Evolutionary conservation across 2,888 invertebrate species (phyloP).

Genomic region (Falcaria lacertinaria): DNA sequence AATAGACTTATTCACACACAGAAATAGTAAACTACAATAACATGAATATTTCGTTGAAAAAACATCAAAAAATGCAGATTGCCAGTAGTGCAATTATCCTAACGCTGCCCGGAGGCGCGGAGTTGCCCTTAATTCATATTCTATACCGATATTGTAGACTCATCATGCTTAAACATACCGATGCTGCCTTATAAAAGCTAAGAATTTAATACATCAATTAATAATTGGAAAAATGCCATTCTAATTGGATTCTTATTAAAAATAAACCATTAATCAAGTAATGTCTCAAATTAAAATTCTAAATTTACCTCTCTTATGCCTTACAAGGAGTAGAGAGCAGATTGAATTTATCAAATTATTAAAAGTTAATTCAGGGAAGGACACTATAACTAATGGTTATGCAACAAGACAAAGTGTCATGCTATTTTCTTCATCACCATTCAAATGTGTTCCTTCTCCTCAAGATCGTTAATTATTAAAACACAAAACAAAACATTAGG

Average conservation of each 20-base stretch:
- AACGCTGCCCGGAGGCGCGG: constrained; percentile 19
- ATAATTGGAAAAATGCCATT: constrained; percentile 52
- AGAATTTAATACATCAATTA: constrained; percentile 58
- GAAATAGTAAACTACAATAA: constrained; percentile 68
- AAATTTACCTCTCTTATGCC: constrained; percentile 59
- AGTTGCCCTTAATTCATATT: constrained; percentile 68
- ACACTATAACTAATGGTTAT: too few species aligned
- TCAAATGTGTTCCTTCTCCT: too few species aligned
- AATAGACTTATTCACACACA: constrained; percentile 69
- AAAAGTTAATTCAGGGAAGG: too few species aligned
- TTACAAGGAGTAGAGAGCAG: constrained; percentile 51
- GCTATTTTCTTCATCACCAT: too few species aligned
- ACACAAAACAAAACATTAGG: too few species aligned
- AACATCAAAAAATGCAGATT: constrained; percentile 73
- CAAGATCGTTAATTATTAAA: too few species aligned
- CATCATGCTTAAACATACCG: constrained; percentile 56
- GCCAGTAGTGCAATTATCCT: constrained; percentile 55
- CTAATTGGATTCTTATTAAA: constrained; percentile 67
- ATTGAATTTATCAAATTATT: too few species aligned
- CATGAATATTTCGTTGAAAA: constrained; percentile 75
- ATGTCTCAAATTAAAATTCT: constrained; percentile 54
- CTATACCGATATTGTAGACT: constrained; percentile 51
- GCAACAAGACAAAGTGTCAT: too few species aligned
- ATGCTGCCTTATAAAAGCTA: constrained; percentile 59
- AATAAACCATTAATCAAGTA: constrained; percentile 60